These are phyloP conservation scores for Tineola bisselliella DNA, from an alignment of 2,888 invertebrate species.

Conservation along the genomic window DNA sequence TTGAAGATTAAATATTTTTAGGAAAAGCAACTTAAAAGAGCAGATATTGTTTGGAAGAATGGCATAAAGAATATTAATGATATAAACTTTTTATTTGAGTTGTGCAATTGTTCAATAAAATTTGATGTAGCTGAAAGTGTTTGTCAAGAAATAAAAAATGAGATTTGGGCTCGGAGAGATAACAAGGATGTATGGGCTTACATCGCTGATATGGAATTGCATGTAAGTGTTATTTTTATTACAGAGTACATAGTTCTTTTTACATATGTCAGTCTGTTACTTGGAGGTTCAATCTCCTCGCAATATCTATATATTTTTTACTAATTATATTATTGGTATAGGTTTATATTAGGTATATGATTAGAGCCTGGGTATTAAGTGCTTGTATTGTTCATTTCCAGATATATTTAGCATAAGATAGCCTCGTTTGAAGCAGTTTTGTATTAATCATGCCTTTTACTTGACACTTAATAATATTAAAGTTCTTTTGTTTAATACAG, in stretches of 20 bases:
- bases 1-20: slow-evolving; percentile 24
- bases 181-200: slow-evolving; percentile 50
- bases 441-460: no score
- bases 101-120: slow-evolving; percentile 67
- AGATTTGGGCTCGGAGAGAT: slow-evolving; percentile 42
- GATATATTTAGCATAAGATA: no score
- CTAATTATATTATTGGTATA: no score
- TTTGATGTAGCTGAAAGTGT: slow-evolving; percentile 69
- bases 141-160: slow-evolving; percentile 41
- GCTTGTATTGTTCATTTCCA: no score
- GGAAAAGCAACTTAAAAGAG: slow-evolving; percentile 63
- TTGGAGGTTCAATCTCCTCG: no score
- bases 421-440: no score
- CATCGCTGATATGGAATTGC: slow-evolving; percentile 49
- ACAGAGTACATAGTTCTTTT: no score
- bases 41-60: slow-evolving; percentile 70
- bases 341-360: no score
- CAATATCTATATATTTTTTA: no score
- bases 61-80: slow-evolving; percentile 66
- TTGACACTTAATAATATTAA: no score
- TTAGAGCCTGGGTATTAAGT: no score
- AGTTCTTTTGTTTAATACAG: slow-evolving; percentile 25
- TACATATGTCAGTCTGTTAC: no score
- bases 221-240: slow-evolving; percentile 28
- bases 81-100: slow-evolving; percentile 66